Evolutionary conservation across 2,888 invertebrate genomes (phyloP), one percentile per base, ranked within the genome.

Genomic region (Chymomyza procnemis): DNA sequence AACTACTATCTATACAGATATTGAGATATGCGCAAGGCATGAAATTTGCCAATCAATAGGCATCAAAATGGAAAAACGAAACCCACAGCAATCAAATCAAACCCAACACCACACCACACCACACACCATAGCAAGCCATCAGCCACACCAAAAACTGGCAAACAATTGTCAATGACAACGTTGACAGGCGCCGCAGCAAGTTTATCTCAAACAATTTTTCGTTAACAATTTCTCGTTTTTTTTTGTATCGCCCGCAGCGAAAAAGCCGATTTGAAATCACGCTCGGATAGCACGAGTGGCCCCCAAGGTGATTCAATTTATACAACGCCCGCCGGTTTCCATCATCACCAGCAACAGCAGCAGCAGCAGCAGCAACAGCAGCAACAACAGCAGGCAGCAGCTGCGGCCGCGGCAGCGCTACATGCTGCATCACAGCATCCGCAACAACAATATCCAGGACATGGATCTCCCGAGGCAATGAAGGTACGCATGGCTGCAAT

Each of bases 401-500:
- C 61, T 34, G 79, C 78, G 47, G 78, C 80, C 41, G 77, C 75
- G 47, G 78, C 83, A 22, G 83, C 86, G 5, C 69, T 84, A 61
- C 80, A 86, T 59, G 84, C 84, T 26, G 79, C 85, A 41, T 75
- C 81, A 62, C 87, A 89, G 58, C 88, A 89, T 70, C 82, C 82
- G 59, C 88, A 88, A 62, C 86, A 87, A 41, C 88, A 88, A 71
- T 88, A 89, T 78, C 81, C 84, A 64, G 88, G 84, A 78, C 89
- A 89, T 86, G 89, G 92, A 90, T 94, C 94, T 90, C 96, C 94
- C 89, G 96, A 93, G 92, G 95, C 95, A 92, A 95, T 95, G 93
- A 96, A 96, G 94, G 96, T 96, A 93, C 96, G 96, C 92, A 95
- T 96, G 92, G 96, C 96, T 89, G 96, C 96, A 91, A 95, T 96